Evolutionary conservation across 64 coral and sea anemone genomes (phyloP), one percentile per base, ranked within the genome.

Genomic region (Dendronephthya gigantea): DNA sequence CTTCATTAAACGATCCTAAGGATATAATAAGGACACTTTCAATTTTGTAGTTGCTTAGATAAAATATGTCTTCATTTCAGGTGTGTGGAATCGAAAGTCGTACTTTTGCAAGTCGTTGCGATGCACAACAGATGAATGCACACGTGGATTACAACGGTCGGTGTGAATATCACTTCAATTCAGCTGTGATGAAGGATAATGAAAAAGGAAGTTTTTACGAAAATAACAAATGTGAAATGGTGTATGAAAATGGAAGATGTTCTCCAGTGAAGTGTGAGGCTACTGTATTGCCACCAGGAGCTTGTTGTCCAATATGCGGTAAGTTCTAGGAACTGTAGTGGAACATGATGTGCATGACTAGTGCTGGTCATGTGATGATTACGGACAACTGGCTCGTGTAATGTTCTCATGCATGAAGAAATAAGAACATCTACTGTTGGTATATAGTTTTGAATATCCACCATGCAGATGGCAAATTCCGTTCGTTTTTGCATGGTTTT

Each of bases 241-340:
- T 79, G 9, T 79, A 79, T 79, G 72, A 79, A 79, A 34, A 79
- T 79, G 15, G 14, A 34, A 34, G 72, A 79, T 79, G 72, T 79
- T 16, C 31, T 14, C 28, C 31, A 15, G 72, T 39, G 9, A 79
- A 79, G 7, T 79, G 72, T 34, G 36, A 34, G 9, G 37, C 27
- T 34, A 39, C 72, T 79, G 72, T 79, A 39, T 39, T 34, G 37
- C 72, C 72, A 79, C 72, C 72, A 6, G 72, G 72, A 6, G 15
- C 72, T 15, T 79, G 72, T 34, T 79, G 72, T 39, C 72, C 72
- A 16, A 29, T 79, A 29, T 79, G 72, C 17, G 72, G 72, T 79
- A 79, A 79, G 72, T 79, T 12, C 32, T 39, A 12, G 28, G 1
- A 79, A 39, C 28, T 14, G 32, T n/a, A 5, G 6, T 66, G 58